A percentile compares a stretch with the other conserved stretches of the same genome.
phyloP scores from a whole-genome alignment of 2,113 vertebrate species.

The Tylochromis polylepis region DNA sequence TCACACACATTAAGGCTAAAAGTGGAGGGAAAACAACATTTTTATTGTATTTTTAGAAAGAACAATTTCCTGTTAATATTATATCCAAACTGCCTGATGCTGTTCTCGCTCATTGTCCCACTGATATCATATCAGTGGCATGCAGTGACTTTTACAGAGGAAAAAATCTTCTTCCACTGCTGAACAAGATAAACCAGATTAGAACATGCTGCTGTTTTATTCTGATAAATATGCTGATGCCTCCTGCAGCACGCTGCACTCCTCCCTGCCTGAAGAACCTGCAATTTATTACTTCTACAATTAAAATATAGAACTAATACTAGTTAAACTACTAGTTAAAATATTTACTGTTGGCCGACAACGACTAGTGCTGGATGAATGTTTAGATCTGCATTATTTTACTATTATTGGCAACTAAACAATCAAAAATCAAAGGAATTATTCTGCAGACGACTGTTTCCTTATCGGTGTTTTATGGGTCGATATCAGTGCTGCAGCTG shows the following conservation, averaged over 20 bases:
- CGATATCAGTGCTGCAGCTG: neutral
- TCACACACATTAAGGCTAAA: neutral
- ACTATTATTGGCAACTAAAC: too few species aligned
- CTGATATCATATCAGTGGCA: rapidly evolving
- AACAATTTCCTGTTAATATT: rapidly evolving
- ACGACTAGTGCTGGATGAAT: too few species aligned
- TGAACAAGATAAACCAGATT: neutral
- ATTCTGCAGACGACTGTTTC: neutral
- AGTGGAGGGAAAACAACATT: neutral
- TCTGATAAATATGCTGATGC: neutral
- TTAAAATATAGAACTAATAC: neutral
- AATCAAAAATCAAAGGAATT: rapidly evolving
- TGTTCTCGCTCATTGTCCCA: neutral
- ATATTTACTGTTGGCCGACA: neutral
- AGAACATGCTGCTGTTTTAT: rapidly evolving
- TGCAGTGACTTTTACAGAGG: neutral
- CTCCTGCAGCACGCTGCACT: neutral
- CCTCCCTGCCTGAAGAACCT: neutral
- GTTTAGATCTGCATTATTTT: too few species aligned
- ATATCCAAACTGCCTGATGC: neutral
- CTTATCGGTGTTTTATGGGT: rapidly evolving
- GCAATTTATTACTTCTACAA: rapidly evolving
- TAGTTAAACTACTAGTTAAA: neutral
- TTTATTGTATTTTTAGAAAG: neutral
- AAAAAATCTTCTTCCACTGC: neutral